Percentiles rank a stretch among this genome's conserved stretches.
Conservation (phyloP, 2,888 invertebrate genomes). For the Nephrotoma guestfalica region DNA sequence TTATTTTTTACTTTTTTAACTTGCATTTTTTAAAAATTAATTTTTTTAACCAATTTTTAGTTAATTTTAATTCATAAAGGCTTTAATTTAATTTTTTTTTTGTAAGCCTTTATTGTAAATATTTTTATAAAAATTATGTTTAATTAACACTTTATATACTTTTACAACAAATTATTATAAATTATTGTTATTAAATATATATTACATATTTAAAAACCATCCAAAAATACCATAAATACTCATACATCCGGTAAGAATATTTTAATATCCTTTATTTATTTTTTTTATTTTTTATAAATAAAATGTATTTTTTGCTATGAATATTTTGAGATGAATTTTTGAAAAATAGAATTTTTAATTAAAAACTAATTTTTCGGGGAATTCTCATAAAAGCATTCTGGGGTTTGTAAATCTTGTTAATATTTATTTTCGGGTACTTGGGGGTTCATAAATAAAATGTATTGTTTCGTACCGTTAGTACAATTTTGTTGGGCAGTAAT, state of each 20-base stretch:
- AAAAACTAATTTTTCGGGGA: neutral
- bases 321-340: neutral
- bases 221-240: constrained; percentile 14
- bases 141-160: neutral
- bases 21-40: neutral
- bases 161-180: neutral
- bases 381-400: no score
- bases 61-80: neutral
- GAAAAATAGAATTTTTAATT: neutral
- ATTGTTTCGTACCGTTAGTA: no score
- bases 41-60: neutral
- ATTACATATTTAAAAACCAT: neutral
- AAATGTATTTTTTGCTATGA: neutral
- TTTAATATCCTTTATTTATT: constrained; percentile 10
- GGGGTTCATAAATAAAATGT: no score
- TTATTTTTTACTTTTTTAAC: neutral
- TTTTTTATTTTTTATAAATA: constrained; percentile 4
- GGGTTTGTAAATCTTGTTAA: no score
- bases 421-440: no score
- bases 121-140: neutral
- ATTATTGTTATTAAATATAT: neutral
- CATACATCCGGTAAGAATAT: constrained; percentile 19
- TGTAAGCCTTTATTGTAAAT: neutral
- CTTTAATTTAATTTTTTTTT: neutral
- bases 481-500: neutral